Base-by-base conservation (phyloP, 2,113 vertebrate species). In the Capreolus pygargus region DNA sequence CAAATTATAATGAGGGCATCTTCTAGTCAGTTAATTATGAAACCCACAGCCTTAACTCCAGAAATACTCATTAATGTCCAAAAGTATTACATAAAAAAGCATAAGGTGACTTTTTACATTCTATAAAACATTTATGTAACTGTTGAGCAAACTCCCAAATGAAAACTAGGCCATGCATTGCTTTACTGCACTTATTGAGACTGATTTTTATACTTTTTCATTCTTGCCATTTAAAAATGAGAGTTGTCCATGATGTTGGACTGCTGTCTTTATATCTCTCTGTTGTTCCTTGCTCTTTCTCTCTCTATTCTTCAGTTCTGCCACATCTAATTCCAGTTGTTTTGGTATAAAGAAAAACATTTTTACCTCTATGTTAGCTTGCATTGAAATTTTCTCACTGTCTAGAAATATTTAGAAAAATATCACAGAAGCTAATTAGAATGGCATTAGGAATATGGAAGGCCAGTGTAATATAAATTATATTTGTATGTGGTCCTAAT, bases 381-480 rank as follows among this genome's bases (percentile, higher is more conserved):
- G 70, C 39, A 33, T 25, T 86, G 10, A 60, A 64, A 67, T 58
- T 43, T 74, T 4, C n/a, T 93, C 13, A 90, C 25, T 83, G 93
- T 83, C n/a, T 64, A 39, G 30, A 96, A 93, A 60, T 61, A 54
- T 74, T 89, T 95, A 93, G 36, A 76, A 93, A 97, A 96, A 45
- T 55, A n/a, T 50, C 6, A 30, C 17, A 70, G 16, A 95, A 83
- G 87, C 17, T 67, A 85, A 47, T 89, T 81, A 50, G 21, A 70
- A 89, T 58, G 7, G 4, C 36, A 67, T 83, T 79, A 79, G 16
- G n/a, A 64, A 76, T 85, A 81, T 15, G 36, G 2, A 45, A 7
- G 30, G 15, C 1, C n/a, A 58, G n/a, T n/a, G 93, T 88, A 92
- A 86, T 67, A 76, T 89, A 91, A 86, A 79, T 74, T 86, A 7